Conservation (phyloP, 2,113 vertebrate species). For the Centropristis striata region DNA sequence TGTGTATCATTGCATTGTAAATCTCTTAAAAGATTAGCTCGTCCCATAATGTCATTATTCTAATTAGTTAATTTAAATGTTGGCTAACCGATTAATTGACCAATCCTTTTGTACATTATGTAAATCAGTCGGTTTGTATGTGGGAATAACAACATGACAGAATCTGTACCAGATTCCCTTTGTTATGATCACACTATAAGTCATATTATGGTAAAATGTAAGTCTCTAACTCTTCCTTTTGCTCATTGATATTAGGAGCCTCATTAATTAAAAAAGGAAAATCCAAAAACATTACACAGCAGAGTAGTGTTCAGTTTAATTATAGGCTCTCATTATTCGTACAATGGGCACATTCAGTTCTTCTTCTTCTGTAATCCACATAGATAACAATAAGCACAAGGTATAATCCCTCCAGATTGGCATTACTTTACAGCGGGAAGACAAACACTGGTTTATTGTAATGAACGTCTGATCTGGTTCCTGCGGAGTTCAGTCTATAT, state of each 20-base stretch:
- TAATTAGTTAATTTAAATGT: not conserved
- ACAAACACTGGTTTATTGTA: constrained; percentile 46
- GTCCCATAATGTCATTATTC: not conserved
- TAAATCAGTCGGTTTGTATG: not conserved
- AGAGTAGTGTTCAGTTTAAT: constrained; percentile 48
- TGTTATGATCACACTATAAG: not conserved
- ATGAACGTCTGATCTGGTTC: constrained; percentile 21
- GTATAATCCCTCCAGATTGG: constrained; percentile 53
- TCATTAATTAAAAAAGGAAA: constrained; percentile 6
- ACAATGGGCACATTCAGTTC: constrained; percentile 41
- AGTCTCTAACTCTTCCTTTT: not conserved
- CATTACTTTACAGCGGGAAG: constrained; percentile 45
- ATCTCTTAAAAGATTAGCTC: not conserved
- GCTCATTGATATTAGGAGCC: constrained; percentile 1
- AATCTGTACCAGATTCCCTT: not conserved
- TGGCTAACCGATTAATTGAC: not conserved
- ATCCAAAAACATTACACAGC: constrained; percentile 28
- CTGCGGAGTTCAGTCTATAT: not conserved
- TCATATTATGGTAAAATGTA: constrained; percentile 6
- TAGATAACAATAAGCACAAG: constrained; percentile 57
- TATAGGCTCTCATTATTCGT: constrained; percentile 42
- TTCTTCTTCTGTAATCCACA: constrained; percentile 59
- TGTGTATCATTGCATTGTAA: not conserved
- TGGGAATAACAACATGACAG: not conserved
- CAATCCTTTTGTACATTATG: not conserved